Percentiles rank a stretch among this genome's conserved stretches.
Conservation (phyloP, 2,113 vertebrate genomes). For the Nothocercus julius region DNA sequence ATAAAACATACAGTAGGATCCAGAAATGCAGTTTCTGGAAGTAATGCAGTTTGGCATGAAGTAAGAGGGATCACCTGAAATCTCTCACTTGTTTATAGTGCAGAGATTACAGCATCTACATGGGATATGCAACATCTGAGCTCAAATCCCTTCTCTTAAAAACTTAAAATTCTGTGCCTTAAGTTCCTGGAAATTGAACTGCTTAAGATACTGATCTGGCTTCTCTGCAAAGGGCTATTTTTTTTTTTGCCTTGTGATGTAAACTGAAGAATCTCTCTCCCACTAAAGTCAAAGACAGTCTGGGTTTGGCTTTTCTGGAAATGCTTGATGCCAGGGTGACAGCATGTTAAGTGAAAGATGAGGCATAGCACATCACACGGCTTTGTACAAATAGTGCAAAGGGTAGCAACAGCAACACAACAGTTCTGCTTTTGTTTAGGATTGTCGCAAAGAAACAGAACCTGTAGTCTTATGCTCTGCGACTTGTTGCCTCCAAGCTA, state of each 20-base stretch:
- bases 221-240: slow-evolving; percentile 24
- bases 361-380: not conserved
- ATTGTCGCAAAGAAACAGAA: not conserved
- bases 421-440: not conserved
- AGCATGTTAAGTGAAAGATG: not conserved
- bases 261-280: not conserved
- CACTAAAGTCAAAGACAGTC: not conserved
- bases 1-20: not conserved
- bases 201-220: not conserved
- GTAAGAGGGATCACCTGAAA: not conserved
- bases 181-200: not conserved
- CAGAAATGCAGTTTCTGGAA: not conserved
- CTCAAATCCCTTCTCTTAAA: not conserved
- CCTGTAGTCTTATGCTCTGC: not conserved
- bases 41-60: not conserved
- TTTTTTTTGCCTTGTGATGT: not conserved
- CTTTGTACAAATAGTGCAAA: not conserved
- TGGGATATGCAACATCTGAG: not conserved
- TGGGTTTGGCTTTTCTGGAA: not conserved
- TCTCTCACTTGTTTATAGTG: not conserved
- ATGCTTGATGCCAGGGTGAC: not conserved
- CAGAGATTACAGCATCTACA: not conserved
- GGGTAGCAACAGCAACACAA: not conserved
- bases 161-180: not conserved
- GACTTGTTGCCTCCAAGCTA: not conserved